Evolutionary conservation across 1,140 invertebrate species (phyloP), one percentile per base, ranked within the genome.

Genomic region (Cylas formicarius): DNA sequence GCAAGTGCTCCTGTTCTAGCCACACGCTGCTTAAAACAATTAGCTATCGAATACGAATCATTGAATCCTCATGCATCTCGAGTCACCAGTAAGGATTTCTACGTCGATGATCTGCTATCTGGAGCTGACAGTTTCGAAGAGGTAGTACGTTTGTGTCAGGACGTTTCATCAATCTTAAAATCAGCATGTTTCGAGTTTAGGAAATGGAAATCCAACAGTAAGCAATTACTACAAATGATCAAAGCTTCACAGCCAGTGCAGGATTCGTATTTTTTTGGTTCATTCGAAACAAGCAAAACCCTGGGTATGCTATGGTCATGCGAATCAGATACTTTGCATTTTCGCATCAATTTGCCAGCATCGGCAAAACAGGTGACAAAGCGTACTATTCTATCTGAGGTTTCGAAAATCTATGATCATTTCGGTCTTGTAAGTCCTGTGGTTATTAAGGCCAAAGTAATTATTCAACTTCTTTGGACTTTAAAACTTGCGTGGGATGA

Each of bases 391-490:
- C 19, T 36, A 10, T 36, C 18, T 4, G 45, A 48, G 9, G 40
- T 61, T 2, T 46, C 50, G 7, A 59, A 54, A 13, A 50, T 70
- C 17, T 71, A 64, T 43, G 68, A 71, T 51, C 67, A 66, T 10
- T 45, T 66, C 9, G 67, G 66, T 17, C 48, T 64, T 11, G 11
- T 67, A 10, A 47, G 53, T 21, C 62, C 67, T 11, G 31, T 63
- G 8, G 57, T 55, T 5, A 56, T 68, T 9, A 39, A 38, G 8
- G 56, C 56, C n/a, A 70, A 71, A 52, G 53, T 65, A 2, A 34
- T 70, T 5, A 31, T 71, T 8, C 67, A 71, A 53, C 36, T 57
- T 37, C 22, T 69, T 5, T 67, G 66, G 66, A 17, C 43, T 31
- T 14, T 24, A 17, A 52, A 57, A 10, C 4, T 64, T 9, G 56